These are phyloP conservation scores for Ips typographus DNA, from an alignment of 1,140 invertebrate genomes.

Conservation along the genomic window DNA sequence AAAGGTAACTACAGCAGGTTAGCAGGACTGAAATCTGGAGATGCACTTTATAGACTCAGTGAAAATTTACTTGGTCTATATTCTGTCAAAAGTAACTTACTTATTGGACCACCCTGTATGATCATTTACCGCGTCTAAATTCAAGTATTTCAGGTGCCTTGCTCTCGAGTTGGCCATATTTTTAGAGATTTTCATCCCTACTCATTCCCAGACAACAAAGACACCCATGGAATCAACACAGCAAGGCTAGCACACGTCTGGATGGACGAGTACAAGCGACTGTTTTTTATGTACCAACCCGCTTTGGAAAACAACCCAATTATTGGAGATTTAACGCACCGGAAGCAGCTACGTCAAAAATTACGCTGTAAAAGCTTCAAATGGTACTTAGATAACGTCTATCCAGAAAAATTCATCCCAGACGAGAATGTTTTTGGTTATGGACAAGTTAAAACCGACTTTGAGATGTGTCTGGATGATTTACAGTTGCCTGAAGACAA, in stretches of 20 bases:
- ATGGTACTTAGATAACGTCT: conserved; percentile 80
- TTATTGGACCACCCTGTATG: no score
- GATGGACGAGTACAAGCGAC: conserved; percentile 86
- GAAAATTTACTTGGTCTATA: no score
- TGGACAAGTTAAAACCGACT: conserved; percentile 59
- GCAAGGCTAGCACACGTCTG: conserved; percentile 90
- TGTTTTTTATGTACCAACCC: conserved; percentile 51
- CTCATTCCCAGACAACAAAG: conserved; percentile 82
- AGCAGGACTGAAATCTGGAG: no score
- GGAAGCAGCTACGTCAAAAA: conserved; percentile 69
- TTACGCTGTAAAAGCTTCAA: conserved; percentile 77
- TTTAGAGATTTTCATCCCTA: conserved; percentile 93
- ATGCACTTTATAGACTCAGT: no score
- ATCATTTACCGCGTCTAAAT: no score
- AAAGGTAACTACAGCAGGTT: no score
- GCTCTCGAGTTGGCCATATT: conserved; percentile 93
- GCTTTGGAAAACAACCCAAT: conserved; percentile 52
- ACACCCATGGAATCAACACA: conserved; percentile 92
- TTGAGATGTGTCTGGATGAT: conserved; percentile 75
- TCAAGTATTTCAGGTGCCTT: conserved; percentile 67
- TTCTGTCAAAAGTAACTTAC: no score
- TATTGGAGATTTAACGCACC: conserved; percentile 71
- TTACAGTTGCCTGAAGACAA: conserved; percentile 72
- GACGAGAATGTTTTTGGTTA: conserved; percentile 78
- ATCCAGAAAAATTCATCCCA: conserved; percentile 84